These are phyloP conservation scores for Horisme vitalbata DNA, from an alignment of 2,888 invertebrate genomes.

Conservation along the genomic window DNA sequence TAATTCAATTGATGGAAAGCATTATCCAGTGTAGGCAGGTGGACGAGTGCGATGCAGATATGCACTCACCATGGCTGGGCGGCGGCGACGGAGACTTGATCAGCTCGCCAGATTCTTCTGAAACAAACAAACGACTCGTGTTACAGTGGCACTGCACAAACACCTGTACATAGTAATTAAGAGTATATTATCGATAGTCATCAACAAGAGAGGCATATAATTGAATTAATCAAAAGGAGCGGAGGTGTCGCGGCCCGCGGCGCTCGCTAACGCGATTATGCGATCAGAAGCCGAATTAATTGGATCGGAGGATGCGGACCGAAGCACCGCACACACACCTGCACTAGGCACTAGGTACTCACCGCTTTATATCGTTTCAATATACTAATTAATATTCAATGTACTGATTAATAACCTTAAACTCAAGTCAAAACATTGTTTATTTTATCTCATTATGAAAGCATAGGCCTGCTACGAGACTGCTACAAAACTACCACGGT, in stretches of 20 bases:
- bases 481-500: constrained; percentile 36
- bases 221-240: constrained; percentile 17
- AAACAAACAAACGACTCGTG: constrained; percentile 48
- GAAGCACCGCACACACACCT: no score
- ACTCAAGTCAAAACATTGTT: background rate
- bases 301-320: constrained; percentile 19
- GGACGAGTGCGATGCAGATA: no score
- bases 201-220: constrained; percentile 1
- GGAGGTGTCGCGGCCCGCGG: constrained; percentile 3
- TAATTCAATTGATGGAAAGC: no score
- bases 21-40: no score
- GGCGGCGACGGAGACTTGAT: constrained; percentile 92
- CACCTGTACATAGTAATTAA: no score
- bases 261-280: constrained; percentile 25
- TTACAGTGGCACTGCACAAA: background rate
- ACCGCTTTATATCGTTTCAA: no score
- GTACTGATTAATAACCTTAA: background rate
- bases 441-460: background rate
- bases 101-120: constrained; percentile 83
- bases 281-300: constrained; percentile 32
- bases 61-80: constrained; percentile 86
- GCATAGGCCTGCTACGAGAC: constrained; percentile 28
- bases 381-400: no score
- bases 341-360: no score
- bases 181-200: no score